Evolutionary conservation across 2,797 vertebrate genomes (phyloP).

Genomic region (Danio choprae): DNA sequence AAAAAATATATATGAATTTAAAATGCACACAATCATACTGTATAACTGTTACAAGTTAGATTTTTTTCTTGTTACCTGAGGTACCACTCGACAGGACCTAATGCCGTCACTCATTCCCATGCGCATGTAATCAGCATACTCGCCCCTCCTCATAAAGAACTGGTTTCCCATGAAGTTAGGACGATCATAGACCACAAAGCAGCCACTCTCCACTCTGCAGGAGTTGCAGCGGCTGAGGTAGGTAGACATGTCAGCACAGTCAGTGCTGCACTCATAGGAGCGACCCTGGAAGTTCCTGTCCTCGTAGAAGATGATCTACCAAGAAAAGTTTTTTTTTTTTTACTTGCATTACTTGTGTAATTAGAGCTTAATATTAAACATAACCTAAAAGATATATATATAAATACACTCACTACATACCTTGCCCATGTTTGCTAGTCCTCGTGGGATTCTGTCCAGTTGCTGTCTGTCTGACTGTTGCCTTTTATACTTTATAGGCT

Average conservation of each 20-base stretch:
- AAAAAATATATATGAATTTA: not conserved
- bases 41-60: not conserved
- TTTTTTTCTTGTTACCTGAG: conserved; percentile 63
- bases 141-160: conserved; percentile 60
- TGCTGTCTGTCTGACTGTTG: conserved; percentile 65
- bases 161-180: conserved; percentile 63
- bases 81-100: conserved; percentile 75
- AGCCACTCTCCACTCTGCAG: conserved; percentile 61
- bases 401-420: conserved; percentile 60
- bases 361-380: not conserved
- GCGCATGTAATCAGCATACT: conserved; percentile 58
- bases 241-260: conserved; percentile 60
- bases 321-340: conserved; percentile 2
- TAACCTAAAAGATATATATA: not conserved
- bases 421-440: conserved; percentile 76
- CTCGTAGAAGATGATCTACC: conserved; percentile 62
- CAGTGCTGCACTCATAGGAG: conserved; percentile 63
- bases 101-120: conserved; percentile 74
- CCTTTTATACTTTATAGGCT: conserved; percentile 75
- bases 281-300: conserved; percentile 64
- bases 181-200: conserved; percentile 60
- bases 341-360: not conserved
- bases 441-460: conserved; percentile 75
- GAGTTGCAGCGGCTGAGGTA: conserved; percentile 62
- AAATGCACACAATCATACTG: not conserved